Conservation (phyloP, 2,888 invertebrate genomes). For the Camponotus fellah region DNA sequence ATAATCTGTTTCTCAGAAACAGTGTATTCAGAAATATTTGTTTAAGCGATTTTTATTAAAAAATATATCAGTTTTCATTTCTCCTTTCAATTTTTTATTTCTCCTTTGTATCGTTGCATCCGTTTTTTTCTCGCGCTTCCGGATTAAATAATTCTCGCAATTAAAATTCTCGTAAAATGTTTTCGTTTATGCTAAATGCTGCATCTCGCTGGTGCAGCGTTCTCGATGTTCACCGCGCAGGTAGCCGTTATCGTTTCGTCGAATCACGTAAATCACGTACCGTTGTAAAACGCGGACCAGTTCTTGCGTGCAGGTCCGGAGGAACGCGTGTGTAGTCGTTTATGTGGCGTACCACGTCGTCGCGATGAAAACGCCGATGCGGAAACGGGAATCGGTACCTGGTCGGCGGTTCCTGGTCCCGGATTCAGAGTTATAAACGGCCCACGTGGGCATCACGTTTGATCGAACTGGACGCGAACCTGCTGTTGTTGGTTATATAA, state of each 20-base stretch:
- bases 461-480: background rate
- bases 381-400: constrained; percentile 51
- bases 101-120: background rate
- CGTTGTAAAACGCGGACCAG: constrained; percentile 69
- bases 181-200: constrained; percentile 5
- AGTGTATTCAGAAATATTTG: no score
- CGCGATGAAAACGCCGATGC: constrained; percentile 53
- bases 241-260: constrained; percentile 71
- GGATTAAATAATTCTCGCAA: background rate
- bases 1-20: no score
- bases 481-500: constrained; percentile 32
- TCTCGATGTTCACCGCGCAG: constrained; percentile 56
- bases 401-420: constrained; percentile 41
- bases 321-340: constrained; percentile 10
- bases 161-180: background rate
- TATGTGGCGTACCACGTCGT: constrained; percentile 35
- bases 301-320: constrained; percentile 58
- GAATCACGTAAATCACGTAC: constrained; percentile 74
- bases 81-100: background rate
- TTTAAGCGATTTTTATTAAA: no score
- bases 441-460: constrained; percentile 31
- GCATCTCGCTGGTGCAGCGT: constrained; percentile 20
- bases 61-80: background rate
- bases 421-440: background rate
- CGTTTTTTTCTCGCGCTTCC: background rate